Percentiles rank a stretch among this genome's conserved stretches.
Conservation (phyloP, 2,888 invertebrate genomes). For the Mystacides longicornis region DNA sequence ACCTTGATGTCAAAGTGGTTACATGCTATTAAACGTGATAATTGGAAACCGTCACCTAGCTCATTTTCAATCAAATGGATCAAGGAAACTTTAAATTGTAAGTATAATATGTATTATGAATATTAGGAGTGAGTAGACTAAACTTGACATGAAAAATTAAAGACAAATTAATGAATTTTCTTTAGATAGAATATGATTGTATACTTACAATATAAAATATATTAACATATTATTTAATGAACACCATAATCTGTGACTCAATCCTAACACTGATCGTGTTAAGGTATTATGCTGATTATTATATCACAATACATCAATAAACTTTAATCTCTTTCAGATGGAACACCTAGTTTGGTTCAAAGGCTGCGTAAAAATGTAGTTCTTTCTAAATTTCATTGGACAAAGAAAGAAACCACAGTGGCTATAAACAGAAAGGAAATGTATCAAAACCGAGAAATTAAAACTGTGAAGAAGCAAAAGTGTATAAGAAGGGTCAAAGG, state of each 20-base stretch:
- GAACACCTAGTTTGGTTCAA: not conserved
- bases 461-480: not conserved
- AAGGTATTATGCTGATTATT: not conserved
- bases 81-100: slow-evolving; percentile 1
- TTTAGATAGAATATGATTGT: not conserved
- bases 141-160: not conserved
- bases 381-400: slow-evolving; percentile 4
- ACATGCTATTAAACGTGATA: not conserved
- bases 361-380: slow-evolving; percentile 3
- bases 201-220: not conserved
- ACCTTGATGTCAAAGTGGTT: slow-evolving; percentile 1
- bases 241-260: slow-evolving; percentile 2
- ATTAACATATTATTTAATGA: not conserved
- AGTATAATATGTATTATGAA: not conserved
- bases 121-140: not conserved
- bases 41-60: slow-evolving; percentile 1
- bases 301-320: not conserved
- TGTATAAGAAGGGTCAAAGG: not conserved
- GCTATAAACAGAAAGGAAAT: not conserved
- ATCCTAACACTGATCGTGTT: not conserved
- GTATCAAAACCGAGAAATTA: not conserved
- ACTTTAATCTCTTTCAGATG: slow-evolving; percentile 1
- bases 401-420: not conserved
- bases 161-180: not conserved
- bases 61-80: not conserved